Conservation (phyloP, 2,888 invertebrate genomes). For the Chrysodeixis includens region DNA sequence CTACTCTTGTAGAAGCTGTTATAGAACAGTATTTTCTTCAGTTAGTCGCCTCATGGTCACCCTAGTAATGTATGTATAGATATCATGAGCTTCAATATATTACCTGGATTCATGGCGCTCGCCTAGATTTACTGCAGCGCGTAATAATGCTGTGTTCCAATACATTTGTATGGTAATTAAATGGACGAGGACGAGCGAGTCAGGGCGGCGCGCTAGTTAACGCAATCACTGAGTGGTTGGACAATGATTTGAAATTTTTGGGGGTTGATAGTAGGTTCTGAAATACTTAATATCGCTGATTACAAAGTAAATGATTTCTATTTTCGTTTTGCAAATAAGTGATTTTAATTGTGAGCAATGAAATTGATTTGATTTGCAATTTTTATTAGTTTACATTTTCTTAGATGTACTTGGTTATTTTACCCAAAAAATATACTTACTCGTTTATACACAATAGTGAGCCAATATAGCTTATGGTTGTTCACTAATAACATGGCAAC, state of each 20-base stretch:
- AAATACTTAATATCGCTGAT: too few relatives aligned
- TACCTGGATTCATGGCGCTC: slow-evolving; percentile 46
- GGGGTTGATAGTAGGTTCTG: too few relatives aligned
- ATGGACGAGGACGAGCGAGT: slow-evolving; percentile 5
- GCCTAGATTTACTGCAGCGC: slow-evolving; percentile 40
- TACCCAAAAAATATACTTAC: too few relatives aligned
- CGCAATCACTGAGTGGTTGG: not conserved
- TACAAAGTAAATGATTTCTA: too few relatives aligned
- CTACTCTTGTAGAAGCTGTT: too few relatives aligned
- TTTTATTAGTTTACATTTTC: too few relatives aligned
- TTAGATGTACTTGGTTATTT: too few relatives aligned
- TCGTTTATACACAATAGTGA: not conserved
- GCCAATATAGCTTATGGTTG: not conserved
- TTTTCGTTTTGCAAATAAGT: too few relatives aligned
- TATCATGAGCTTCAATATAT: slow-evolving; percentile 47
- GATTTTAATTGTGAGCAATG: too few relatives aligned
- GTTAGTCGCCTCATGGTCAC: slow-evolving; percentile 9
- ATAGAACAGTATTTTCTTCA: not conserved
- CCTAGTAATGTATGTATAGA: slow-evolving; percentile 32
- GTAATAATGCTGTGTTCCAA: slow-evolving; percentile 30
- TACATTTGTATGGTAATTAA: slow-evolving; percentile 44
- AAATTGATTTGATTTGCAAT: too few relatives aligned
- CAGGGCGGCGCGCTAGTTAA: not conserved
- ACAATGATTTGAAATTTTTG: not conserved
- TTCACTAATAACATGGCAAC: not conserved